phyloP scores from a whole-genome alignment of 2,888 invertebrate species.

The Pammene aurita region DNA sequence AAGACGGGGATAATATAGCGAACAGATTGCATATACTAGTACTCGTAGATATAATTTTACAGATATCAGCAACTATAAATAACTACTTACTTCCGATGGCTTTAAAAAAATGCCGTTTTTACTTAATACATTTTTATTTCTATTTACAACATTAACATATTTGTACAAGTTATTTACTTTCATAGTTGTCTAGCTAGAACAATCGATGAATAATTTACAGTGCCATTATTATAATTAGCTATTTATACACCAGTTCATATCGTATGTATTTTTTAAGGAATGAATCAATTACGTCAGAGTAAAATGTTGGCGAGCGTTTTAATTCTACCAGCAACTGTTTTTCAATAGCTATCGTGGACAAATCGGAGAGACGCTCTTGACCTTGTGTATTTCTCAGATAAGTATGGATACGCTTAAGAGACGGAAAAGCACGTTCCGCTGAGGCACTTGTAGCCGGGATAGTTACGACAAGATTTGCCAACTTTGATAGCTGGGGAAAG shows the following conservation, averaged over 20 bases:
- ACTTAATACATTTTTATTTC: background rate
- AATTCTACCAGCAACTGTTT: background rate
- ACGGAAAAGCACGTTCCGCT: slow-evolving; percentile 24
- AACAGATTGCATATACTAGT: no score
- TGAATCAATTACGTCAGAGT: slow-evolving; percentile 2
- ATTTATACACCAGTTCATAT: slow-evolving; percentile 3
- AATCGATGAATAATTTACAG: no score
- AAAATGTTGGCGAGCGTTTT: slow-evolving; percentile 6
- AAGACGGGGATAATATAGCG: no score
- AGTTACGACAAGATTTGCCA: slow-evolving; percentile 18
- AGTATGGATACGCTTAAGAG: slow-evolving; percentile 27
- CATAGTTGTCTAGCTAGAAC: background rate
- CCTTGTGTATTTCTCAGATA: slow-evolving; percentile 13
- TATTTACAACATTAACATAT: background rate
- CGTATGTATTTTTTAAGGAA: slow-evolving; percentile 7
- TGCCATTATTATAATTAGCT: background rate
- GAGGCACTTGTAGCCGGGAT: slow-evolving; percentile 25
- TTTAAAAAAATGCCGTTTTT: background rate
- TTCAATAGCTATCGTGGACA: slow-evolving; percentile 5
- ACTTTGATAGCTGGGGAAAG: slow-evolving; percentile 1
- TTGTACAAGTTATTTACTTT: background rate
- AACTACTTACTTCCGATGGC: background rate
- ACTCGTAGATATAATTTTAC: no score
- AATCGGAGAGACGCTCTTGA: background rate
- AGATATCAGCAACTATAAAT: no score